Evolutionary conservation across 2,888 invertebrate species (phyloP).

Genomic region (Pediacus dermestoides): DNA sequence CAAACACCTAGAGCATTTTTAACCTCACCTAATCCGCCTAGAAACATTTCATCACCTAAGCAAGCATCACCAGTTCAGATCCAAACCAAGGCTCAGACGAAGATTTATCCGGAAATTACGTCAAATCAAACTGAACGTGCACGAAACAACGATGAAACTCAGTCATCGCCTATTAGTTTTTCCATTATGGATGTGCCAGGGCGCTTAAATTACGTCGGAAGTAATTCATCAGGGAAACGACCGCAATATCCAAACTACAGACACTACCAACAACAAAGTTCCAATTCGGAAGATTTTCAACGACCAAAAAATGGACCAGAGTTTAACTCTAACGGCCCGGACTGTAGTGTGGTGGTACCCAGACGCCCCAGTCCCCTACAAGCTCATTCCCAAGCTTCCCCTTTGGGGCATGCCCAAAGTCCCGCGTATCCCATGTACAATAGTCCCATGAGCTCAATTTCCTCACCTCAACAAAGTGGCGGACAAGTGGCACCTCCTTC

Average conservation of each 20-base stretch:
- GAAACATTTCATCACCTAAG: slow-evolving; percentile 20
- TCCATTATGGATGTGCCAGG: slow-evolving; percentile 70
- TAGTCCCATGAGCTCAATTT: slow-evolving; percentile 74
- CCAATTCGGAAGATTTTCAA: slow-evolving; percentile 54
- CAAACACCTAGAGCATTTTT: slow-evolving; percentile 53
- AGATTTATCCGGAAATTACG: slow-evolving; percentile 68
- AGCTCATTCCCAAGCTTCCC: slow-evolving; percentile 69
- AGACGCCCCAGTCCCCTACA: slow-evolving; percentile 67
- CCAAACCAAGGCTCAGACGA: slow-evolving; percentile 74
- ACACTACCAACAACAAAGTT: slow-evolving; percentile 56
- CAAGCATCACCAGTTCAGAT: slow-evolving; percentile 49
- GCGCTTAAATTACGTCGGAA: slow-evolving; percentile 59
- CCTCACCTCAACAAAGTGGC: slow-evolving; percentile 68
- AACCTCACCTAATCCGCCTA: slow-evolving; percentile 43
- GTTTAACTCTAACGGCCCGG: slow-evolving; percentile 48
- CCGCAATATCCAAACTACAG: slow-evolving; percentile 54
- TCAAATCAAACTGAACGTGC: slow-evolving; percentile 37
- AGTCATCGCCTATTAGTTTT: slow-evolving; percentile 73
- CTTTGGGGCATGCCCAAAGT: slow-evolving; percentile 68
- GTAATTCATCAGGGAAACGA: slow-evolving; percentile 53
- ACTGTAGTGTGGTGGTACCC: slow-evolving; percentile 64
- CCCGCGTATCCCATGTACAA: slow-evolving; percentile 82
- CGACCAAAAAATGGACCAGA: slow-evolving; percentile 53
- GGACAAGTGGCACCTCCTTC: slow-evolving; percentile 62
- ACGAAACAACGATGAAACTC: slow-evolving; percentile 52